Conservation (phyloP, 2,797 vertebrate species). For the Bufotes viridis region DNA sequence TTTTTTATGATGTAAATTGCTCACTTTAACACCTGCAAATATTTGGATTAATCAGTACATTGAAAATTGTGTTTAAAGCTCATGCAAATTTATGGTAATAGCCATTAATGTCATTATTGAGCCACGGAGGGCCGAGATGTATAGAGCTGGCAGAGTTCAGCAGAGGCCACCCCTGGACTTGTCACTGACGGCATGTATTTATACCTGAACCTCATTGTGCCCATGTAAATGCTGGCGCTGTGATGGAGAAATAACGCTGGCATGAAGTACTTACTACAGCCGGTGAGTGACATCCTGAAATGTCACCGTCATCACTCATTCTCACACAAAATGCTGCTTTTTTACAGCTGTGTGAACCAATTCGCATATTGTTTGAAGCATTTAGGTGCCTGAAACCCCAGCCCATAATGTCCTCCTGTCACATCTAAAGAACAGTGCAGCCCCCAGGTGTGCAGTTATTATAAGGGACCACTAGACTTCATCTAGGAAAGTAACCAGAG, state of each 20-base stretch:
- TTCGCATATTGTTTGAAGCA: not conserved
- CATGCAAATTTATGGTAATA: constrained; percentile 33
- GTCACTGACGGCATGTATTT: not conserved
- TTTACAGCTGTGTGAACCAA: not conserved
- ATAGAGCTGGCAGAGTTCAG: constrained; percentile 2
- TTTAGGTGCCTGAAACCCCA: too few species aligned
- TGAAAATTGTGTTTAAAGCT: constrained; percentile 34
- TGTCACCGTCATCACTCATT: constrained; percentile 1
- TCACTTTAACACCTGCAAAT: constrained; percentile 50
- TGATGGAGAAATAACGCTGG: not conserved
- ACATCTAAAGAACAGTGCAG: not conserved
- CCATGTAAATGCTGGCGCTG: not conserved
- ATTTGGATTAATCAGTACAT: constrained; percentile 45
- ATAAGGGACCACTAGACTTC: not conserved
- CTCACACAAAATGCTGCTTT: not conserved
- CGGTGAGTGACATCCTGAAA: not conserved
- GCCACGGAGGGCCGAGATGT: constrained; percentile 16
- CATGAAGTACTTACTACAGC: constrained; percentile 18
- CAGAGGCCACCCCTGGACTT: constrained; percentile 5
- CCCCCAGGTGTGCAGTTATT: not conserved
- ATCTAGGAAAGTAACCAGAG: not conserved
- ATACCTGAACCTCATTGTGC: not conserved
- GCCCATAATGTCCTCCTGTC: not conserved
- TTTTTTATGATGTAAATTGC: constrained; percentile 39
- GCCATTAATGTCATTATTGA: constrained; percentile 44